Conservation (phyloP, 2,888 invertebrate species). For the Baccha elongata region DNA sequence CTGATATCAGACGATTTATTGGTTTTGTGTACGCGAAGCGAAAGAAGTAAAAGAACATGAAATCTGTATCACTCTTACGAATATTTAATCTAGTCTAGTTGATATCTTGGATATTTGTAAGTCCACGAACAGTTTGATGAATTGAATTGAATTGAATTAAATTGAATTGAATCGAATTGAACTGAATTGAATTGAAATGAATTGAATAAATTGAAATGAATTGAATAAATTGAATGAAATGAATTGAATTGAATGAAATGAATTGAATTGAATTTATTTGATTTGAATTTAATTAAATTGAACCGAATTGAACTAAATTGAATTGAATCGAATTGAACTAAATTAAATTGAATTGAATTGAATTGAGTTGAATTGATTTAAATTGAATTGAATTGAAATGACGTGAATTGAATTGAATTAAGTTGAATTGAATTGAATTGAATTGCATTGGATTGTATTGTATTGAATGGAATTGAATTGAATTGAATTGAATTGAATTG, state of each 20-base stretch:
- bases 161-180: not conserved
- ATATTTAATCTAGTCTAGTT: too few species aligned
- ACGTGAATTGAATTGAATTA: not conserved
- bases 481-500: conserved; percentile 1
- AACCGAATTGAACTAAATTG: conserved; percentile 5
- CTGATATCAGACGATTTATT: too few species aligned
- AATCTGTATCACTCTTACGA: too few species aligned
- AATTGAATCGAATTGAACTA: conserved; percentile 4
- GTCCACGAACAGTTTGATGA: too few species aligned
- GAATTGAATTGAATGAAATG: not conserved
- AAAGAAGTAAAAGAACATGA: too few species aligned
- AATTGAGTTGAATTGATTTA: conserved; percentile 2
- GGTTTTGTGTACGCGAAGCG: too few species aligned
- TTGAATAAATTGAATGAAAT: too few species aligned
- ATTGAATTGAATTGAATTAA: not conserved
- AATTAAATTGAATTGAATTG: conserved; percentile 16
- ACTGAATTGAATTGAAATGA: too few species aligned
- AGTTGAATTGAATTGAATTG: conserved; percentile 9
- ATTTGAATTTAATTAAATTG: conserved; percentile 10
- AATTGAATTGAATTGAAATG: not conserved
- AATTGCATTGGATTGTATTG: not conserved
- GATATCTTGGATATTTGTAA: too few species aligned
- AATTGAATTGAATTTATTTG: not conserved
- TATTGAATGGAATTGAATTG: conserved; percentile 6
- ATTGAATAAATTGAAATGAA: too few species aligned